These are phyloP conservation scores for Geococcyx californianus DNA, from an alignment of 2,113 vertebrate genomes.

Conservation along the genomic window DNA sequence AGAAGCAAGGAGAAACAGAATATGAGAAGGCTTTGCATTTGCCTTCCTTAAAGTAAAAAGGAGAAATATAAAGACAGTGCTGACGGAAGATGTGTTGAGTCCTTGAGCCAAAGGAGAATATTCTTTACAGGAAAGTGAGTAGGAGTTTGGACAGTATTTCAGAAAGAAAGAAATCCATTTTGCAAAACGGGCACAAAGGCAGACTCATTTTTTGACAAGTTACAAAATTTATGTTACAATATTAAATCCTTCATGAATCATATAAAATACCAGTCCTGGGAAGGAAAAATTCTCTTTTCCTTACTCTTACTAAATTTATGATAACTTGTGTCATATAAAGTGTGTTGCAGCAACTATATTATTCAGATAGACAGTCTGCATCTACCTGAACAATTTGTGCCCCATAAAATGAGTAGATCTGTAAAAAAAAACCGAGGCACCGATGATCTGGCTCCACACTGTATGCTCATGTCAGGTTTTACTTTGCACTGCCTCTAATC, in stretches of 20 bases:
- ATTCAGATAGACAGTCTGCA: neutral
- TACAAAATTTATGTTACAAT: neutral
- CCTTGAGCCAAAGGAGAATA: neutral
- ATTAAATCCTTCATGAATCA: neutral
- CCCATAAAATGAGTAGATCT: neutral
- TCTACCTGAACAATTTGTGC: neutral
- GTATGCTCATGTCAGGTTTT: neutral
- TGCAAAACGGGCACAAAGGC: neutral
- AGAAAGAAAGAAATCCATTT: neutral
- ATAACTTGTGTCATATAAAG: neutral
- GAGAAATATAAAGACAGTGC: neutral
- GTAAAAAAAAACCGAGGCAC: rapidly evolving
- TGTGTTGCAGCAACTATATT: neutral
- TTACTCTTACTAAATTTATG: neutral
- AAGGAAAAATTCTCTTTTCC: neutral
- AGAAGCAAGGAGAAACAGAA: neutral
- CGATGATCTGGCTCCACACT: neutral
- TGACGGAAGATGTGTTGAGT: neutral
- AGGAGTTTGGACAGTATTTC: neutral
- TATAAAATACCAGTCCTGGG: neutral
- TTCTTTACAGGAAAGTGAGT: neutral
- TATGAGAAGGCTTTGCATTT: neutral
- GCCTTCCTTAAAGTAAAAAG: neutral
- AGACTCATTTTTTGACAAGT: neutral
- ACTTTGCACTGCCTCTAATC: neutral